Conservation (phyloP, 2,797 vertebrate genomes). For the Columba guinea region DNA sequence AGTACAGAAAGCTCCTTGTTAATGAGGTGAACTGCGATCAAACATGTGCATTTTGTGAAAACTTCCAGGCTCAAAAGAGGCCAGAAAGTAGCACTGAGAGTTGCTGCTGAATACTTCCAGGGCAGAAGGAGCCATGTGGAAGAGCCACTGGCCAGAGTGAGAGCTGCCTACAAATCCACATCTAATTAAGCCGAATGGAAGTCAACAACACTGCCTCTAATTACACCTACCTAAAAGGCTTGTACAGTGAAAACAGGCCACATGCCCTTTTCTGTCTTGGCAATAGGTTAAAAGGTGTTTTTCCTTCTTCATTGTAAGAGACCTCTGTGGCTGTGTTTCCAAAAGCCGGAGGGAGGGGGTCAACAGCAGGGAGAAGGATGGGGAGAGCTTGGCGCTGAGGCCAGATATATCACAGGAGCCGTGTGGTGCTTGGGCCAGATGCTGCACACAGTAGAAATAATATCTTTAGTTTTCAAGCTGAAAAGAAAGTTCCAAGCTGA, state of each 20-base stretch:
- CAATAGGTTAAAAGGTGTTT: not conserved
- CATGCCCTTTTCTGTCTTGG: not conserved
- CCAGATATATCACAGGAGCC: not conserved
- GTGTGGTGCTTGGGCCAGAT: not conserved
- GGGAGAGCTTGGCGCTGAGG: rapidly evolving
- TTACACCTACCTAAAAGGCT: not conserved
- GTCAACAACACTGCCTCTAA: not conserved
- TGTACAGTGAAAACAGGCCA: not conserved
- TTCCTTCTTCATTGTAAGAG: not conserved
- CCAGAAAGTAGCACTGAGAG: not conserved
- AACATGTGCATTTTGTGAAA: not conserved
- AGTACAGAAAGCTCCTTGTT: not conserved
- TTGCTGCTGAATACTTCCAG: not conserved
- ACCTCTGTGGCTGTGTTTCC: not conserved
- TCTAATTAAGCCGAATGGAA: not conserved
- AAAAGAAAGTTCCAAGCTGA: not conserved
- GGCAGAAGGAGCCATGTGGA: not conserved
- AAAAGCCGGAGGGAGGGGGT: not conserved
- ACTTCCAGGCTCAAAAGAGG: not conserved
- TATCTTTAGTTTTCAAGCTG: not conserved
- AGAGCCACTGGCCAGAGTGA: not conserved
- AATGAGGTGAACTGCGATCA: not conserved
- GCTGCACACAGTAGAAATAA: not conserved
- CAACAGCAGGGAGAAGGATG: not conserved
- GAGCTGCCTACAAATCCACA: not conserved